A percentile compares a stretch with the other conserved stretches of the same genome.
These are phyloP conservation scores for Drosophila fungiperda DNA, from an alignment of 2,888 invertebrate genomes.

Conservation along the genomic window DNA sequence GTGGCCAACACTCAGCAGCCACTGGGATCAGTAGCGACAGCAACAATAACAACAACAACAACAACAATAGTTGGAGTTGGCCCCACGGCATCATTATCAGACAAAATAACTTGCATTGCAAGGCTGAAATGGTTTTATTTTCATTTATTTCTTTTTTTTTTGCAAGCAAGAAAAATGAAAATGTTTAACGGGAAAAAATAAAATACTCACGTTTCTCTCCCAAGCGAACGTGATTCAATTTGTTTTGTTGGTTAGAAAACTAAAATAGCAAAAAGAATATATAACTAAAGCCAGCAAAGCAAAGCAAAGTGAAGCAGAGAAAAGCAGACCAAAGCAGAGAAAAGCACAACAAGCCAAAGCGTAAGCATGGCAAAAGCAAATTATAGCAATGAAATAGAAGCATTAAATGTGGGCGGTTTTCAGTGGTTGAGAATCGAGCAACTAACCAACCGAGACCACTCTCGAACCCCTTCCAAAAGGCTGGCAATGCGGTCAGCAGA, in stretches of 20 bases:
- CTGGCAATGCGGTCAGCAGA: conserved; percentile 33
- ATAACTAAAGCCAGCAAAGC: conserved; percentile 58
- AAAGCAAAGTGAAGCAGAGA: conserved; percentile 38
- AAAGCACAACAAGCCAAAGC: conserved; percentile 47
- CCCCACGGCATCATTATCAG: conserved; percentile 76
- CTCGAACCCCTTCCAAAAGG: neutral
- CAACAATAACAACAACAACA: conserved; percentile 18
- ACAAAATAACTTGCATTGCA: conserved; percentile 67
- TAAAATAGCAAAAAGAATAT: conserved; percentile 71
- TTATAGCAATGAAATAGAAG: conserved; percentile 55
- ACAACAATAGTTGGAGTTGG: conserved; percentile 34
- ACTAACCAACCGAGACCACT: conserved; percentile 1
- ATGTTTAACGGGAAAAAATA: conserved; percentile 80
- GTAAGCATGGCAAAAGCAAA: conserved; percentile 64
- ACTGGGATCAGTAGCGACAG: conserved; percentile 36
- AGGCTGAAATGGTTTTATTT: conserved; percentile 17
- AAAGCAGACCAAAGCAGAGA: conserved; percentile 24
- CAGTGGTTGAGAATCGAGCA: conserved; percentile 1
- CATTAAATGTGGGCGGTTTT: conserved; percentile 54
- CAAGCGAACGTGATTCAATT: conserved; percentile 82
- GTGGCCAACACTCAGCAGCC: conserved; percentile 63
- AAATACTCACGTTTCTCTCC: conserved; percentile 81
- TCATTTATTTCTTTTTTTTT: conserved; percentile 28
- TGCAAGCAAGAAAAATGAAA: conserved; percentile 69
- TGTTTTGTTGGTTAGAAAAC: conserved; percentile 81